Base-by-base conservation (phyloP, 2,113 vertebrate species). In the Scatophagus argus region DNA sequence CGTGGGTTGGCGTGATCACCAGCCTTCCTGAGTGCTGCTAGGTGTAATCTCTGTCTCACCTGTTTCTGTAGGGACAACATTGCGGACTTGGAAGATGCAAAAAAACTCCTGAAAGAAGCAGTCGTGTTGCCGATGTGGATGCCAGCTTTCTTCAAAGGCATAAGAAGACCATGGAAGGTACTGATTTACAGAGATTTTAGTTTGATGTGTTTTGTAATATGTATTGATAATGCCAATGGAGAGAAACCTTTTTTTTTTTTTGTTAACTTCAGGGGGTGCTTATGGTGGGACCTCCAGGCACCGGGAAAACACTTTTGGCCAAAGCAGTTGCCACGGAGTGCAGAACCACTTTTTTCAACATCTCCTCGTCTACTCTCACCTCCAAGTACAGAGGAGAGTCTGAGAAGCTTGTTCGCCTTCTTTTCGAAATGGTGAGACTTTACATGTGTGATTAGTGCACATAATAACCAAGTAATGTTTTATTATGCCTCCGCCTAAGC, bases 101-200 rank as follows among this genome's bases (percentile, higher is more conserved):
- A 99, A 90, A 98, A 97, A 83, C 95, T 99, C 54, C 92, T 99
- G 73, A 99, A 99, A 82, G 97, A 99, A 93, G 98, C 98, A 0
- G 98, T 99, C 13, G 98, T 99, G 56, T 91, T 99, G 87, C 98
- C 98, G 0, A 99, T 99, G 97, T 99, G 98, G 98, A 99, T 99
- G 97, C 98, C 98, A 1, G 97, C 98, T 21, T 99, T 99, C 90
- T 99, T 99, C 93, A 99, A 98, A 90, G 98, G 98, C 90, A 99
- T 99, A 85, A 93, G 98, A 73, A 95, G 98, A 87, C 98, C 97
- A 0, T 99, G 98, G 98, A 99, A 99, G 95, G 98, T 84, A 62
- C 5, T 4, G 14, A 17, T 38, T 31, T 8, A 10, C 14, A 56
- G 8, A 58, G 0, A 64, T 49, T 13, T 27, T 1, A 5, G 3